Evolutionary conservation across 2,797 vertebrate genomes (phyloP), one percentile per base, ranked within the genome.

Genomic region (Manis pentadactyla): DNA sequence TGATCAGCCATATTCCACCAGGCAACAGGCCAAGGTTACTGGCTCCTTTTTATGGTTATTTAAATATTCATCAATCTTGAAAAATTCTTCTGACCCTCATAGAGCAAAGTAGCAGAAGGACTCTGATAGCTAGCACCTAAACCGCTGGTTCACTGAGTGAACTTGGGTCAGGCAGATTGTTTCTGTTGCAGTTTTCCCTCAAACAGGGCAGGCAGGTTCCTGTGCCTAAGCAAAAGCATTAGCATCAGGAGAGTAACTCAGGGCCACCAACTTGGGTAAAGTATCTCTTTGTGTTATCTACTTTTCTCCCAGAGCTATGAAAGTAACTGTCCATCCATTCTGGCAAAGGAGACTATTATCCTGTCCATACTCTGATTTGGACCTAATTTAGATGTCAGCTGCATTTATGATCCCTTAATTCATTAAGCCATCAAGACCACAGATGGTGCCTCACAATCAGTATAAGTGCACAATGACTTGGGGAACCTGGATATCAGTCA

Each of bases 381-480:
- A 84, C 88, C 77, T 86, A 59, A 95, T 95, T 96, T 63, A 69
- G 55, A 86, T 34, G 55, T 81, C 85, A 68, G 86, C 87, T 63
- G 27, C 64, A 64, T 87, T 96, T 95, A 93, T 34, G 79, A 96
- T 74, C 74, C 64, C 79, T 95, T 78, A 59, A 78, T 97, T 97
- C 94, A 97, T 96, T 96, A 97, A 14, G 31, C 61, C 86, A 63
- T 75, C 64, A 29, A 93, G 88, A 82, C 29, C 88, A 89, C 95
- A 98, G 90, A 96, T 51, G 85, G 96, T 37, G 53, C 79, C 66
- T 84, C 15, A 0, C 68, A 81, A 86, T 91, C 75, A 31, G 15
- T 9, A 10, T 31, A 59, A 89, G 6, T n/a, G 42, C 75, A 84
- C 64, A 95, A 53, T 15, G 39, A 74, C 25, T 27, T 39, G 81